These are phyloP conservation scores for Panagrolaimus sp. DNA, from an alignment of 1,140 invertebrate species.

Conservation along the genomic window DNA sequence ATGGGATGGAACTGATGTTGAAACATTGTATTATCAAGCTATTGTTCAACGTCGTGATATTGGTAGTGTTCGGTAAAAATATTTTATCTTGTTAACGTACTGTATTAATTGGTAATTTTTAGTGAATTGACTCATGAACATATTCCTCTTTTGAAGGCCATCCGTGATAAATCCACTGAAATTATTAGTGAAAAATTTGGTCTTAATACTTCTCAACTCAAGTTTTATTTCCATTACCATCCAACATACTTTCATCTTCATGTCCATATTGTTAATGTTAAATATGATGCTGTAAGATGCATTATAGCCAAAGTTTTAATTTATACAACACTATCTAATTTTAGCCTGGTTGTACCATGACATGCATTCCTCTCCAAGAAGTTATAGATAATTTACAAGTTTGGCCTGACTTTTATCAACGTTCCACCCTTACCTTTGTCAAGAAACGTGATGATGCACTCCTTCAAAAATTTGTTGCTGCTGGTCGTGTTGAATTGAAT, in stretches of 20 bases:
- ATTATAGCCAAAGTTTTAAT: too few species aligned
- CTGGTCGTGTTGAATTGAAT: not conserved
- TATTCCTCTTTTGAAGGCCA: constrained; percentile 76
- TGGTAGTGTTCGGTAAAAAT: constrained; percentile 54
- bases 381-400: constrained; percentile 86
- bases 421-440: constrained; percentile 67
- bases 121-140: constrained; percentile 71
- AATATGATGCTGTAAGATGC: constrained; percentile 73
- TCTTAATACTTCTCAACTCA: constrained; percentile 68
- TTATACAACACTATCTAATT: too few species aligned
- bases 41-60: constrained; percentile 71
- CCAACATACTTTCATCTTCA: constrained; percentile 93
- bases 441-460: constrained; percentile 34
- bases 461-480: constrained; percentile 3
- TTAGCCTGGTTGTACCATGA: constrained; percentile 66
- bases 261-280: constrained; percentile 79
- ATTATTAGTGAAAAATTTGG: constrained; percentile 75
- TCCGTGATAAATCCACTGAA: constrained; percentile 68
- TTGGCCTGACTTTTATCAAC: constrained; percentile 75
- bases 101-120: constrained; percentile 67
- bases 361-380: constrained; percentile 67
- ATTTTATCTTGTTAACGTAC: not conserved
- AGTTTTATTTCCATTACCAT: constrained; percentile 84
- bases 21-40: constrained; percentile 76
- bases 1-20: constrained; percentile 69